These are phyloP conservation scores for Nomada lathburiana DNA, from an alignment of 2,888 invertebrate genomes.

Conservation along the genomic window DNA sequence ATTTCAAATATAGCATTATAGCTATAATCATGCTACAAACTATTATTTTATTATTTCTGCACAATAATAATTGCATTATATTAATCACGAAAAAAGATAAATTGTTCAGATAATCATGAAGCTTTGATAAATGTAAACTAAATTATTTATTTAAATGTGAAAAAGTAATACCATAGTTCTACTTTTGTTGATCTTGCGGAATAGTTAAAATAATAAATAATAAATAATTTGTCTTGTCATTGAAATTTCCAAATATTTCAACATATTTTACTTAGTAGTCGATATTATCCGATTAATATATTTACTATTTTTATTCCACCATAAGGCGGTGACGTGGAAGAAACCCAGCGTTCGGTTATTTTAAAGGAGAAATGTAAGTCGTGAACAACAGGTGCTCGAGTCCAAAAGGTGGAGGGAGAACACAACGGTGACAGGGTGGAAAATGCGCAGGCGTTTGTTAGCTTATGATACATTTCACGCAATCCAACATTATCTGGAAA, in stretches of 20 bases:
- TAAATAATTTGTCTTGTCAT: not conserved
- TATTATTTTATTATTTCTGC: no score
- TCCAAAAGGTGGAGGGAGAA: not conserved
- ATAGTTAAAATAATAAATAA: not conserved
- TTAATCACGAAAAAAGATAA: no score
- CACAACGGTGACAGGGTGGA: not conserved
- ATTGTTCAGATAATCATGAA: not conserved
- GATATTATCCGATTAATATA: not conserved
- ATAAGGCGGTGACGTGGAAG: not conserved
- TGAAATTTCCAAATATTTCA: not conserved
- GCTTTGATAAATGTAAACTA: not conserved
- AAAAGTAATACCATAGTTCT: no score
- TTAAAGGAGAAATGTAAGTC: conserved; percentile 14
- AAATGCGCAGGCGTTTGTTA: conserved; percentile 37
- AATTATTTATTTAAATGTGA: no score
- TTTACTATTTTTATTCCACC: no score
- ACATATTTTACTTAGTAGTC: not conserved
- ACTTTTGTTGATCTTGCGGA: not conserved
- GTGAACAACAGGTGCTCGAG: conserved; percentile 54
- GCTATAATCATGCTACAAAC: no score
- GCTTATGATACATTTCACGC: not conserved
- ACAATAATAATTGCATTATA: no score
- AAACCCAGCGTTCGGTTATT: not conserved
- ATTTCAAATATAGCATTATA: not conserved
- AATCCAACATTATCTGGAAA: conserved; percentile 9